Evolutionary conservation across 2,113 vertebrate species (phyloP).

Genomic region (rat (Rattus norvegicus)): GRCr8 NC_086027.1:99792501-99793000

Average conservation of each 20-base stretch:
- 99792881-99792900: rapidly evolving
- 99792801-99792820: background rate
- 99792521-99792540: conserved; percentile 66
- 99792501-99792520: background rate
- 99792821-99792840: rapidly evolving
- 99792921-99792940: background rate
- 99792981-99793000: background rate
- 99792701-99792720: background rate
- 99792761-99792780: background rate
- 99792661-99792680: background rate
- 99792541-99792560: conserved; percentile 55
- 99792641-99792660: background rate
- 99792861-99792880: background rate
- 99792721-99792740: background rate
- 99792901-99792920: background rate
- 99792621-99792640: background rate
- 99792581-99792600: conserved; percentile 80
- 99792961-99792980: rapidly evolving
- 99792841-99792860: background rate
- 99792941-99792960: rapidly evolving
- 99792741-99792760: rapidly evolving
- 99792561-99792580: conserved; percentile 61
- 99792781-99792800: background rate
- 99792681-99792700: background rate
- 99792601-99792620: background rate